Conservation (phyloP, 2,888 invertebrate genomes). For the Balanococcus diminutus region DNA sequence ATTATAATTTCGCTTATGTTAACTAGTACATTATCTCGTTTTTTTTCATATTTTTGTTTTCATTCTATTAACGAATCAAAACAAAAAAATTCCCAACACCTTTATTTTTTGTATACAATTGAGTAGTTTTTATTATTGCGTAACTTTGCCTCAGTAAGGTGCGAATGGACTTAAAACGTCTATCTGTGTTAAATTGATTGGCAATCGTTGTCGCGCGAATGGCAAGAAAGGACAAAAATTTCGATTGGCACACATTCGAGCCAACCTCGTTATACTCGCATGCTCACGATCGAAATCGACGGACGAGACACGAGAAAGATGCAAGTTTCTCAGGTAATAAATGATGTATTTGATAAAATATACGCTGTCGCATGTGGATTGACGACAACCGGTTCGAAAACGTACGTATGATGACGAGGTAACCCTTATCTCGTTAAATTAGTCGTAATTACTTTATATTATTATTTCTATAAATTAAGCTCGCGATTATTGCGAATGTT, state of each 20-base stretch:
- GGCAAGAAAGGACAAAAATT: conserved; percentile 45
- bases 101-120: conserved; percentile 28
- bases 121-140: conserved; percentile 52
- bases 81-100: neutral
- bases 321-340: conserved; percentile 24
- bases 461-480: neutral
- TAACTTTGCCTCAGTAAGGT: conserved; percentile 54
- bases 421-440: neutral
- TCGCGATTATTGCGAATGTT: neutral
- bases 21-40: neutral
- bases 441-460: neutral
- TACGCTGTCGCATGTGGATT: neutral
- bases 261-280: conserved; percentile 21
- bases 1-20: neutral
- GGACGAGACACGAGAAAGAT: neutral
- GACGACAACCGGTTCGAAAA: neutral
- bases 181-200: conserved; percentile 52
- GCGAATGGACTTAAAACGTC: conserved; percentile 52
- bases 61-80: neutral
- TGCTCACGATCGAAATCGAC: neutral
- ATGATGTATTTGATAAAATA: conserved; percentile 16
- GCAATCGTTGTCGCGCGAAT: conserved; percentile 51
- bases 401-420: neutral
- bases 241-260: conserved; percentile 47
- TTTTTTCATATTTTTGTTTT: neutral